Conservation (phyloP, 2,797 vertebrate species). For the Enteromius paludinosus region DNA sequence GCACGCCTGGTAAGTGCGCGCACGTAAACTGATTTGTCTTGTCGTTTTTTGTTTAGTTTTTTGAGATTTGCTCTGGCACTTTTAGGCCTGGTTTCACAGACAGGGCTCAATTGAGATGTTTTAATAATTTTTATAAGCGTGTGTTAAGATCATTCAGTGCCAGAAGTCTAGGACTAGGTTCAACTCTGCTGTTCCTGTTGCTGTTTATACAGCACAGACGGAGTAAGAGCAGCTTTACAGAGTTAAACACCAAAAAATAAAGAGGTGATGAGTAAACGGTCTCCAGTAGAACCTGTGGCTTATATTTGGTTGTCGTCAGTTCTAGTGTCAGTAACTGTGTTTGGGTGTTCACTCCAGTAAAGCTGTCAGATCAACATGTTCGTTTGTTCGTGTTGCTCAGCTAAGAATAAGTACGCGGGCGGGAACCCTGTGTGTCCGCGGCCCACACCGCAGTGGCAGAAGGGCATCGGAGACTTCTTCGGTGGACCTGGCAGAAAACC, state of each 20-base stretch:
- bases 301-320: too few species aligned
- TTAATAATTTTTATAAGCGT: too few species aligned
- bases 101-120: too few species aligned
- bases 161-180: too few species aligned
- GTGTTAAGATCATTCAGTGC: too few species aligned
- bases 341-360: not conserved
- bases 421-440: slow-evolving; percentile 87
- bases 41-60: too few species aligned
- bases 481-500: slow-evolving; percentile 75
- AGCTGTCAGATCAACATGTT: not conserved
- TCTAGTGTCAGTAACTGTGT: too few species aligned
- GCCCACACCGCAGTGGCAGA: slow-evolving; percentile 90
- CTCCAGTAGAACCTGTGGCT: too few species aligned
- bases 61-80: not conserved
- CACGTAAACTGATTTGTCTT: not conserved
- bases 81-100: not conserved
- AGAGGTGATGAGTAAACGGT: too few species aligned
- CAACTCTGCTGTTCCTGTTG: too few species aligned
- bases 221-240: too few species aligned
- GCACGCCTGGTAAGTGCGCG: slow-evolving; percentile 79
- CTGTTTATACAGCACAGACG: too few species aligned
- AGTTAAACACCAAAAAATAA: not conserved
- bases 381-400: slow-evolving; percentile 66
- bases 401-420: slow-evolving; percentile 80
- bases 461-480: slow-evolving; percentile 90